Evolutionary conservation across 2,113 vertebrate genomes (phyloP).

Genomic region (Aegotheles bennettii): DNA sequence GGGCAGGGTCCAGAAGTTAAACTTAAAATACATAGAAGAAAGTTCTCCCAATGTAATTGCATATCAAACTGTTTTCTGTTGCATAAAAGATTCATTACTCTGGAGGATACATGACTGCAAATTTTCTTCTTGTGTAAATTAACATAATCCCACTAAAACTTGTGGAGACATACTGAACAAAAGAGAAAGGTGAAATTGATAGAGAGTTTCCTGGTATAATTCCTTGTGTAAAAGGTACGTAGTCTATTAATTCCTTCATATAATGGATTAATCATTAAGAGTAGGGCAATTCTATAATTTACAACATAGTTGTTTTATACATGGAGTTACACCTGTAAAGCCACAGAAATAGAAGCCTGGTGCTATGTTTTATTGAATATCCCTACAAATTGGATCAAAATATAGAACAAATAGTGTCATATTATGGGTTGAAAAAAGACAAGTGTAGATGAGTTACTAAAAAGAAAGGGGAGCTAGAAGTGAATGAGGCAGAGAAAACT

Average conservation of each 20-base stretch:
- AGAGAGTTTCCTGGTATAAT: background rate
- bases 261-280: background rate
- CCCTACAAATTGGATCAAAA: background rate
- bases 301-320: background rate
- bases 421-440: background rate
- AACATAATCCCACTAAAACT: background rate
- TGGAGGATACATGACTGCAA: rapidly evolving
- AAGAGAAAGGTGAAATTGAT: background rate
- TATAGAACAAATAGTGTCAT: background rate
- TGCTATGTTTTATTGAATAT: background rate
- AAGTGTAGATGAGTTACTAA: background rate
- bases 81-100: rapidly evolving
- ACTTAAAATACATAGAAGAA: background rate
- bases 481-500: background rate
- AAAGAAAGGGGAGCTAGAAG: background rate
- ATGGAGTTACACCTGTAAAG: background rate
- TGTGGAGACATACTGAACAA: background rate
- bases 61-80: background rate
- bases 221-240: background rate
- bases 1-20: background rate
- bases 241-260: background rate
- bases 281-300: background rate
- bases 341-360: background rate
- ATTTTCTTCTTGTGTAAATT: background rate
- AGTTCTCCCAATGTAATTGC: background rate